Conservation (phyloP, 2,113 vertebrate species). For the Rhabdornis inornatus region DNA sequence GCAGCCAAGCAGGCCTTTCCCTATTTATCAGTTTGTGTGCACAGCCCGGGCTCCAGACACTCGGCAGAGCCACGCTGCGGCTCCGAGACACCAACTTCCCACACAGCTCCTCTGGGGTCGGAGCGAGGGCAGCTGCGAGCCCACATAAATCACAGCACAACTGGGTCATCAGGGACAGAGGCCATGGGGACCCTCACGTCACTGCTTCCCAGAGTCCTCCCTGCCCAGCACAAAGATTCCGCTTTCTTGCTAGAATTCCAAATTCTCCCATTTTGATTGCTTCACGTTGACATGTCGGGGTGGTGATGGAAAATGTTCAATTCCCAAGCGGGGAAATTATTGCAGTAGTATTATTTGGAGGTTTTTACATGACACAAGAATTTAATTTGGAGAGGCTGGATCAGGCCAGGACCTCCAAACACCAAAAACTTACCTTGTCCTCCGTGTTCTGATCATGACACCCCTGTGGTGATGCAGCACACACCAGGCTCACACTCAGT, state of each 20-base stretch:
- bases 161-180: slow-evolving; percentile 71
- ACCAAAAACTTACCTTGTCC: not conserved
- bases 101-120: slow-evolving; percentile 71
- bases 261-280: slow-evolving; percentile 23
- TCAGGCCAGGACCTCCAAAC: not conserved
- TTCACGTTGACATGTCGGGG: not conserved
- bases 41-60: slow-evolving; percentile 68
- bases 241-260: slow-evolving; percentile 28
- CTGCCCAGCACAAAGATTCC: slow-evolving; percentile 43
- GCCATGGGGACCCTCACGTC: slow-evolving; percentile 66
- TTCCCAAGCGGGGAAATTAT: not conserved
- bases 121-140: slow-evolving; percentile 69
- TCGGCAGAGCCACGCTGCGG: slow-evolving; percentile 64
- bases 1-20: slow-evolving; percentile 37
- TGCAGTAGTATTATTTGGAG: not conserved
- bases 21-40: slow-evolving; percentile 71
- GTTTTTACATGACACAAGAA: not conserved
- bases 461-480: not conserved
- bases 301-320: not conserved
- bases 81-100: slow-evolving; percentile 75
- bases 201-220: slow-evolving; percentile 63
- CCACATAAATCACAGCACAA: slow-evolving; percentile 77
- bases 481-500: not conserved
- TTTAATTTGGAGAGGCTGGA: not conserved
- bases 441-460: not conserved